Conservation (phyloP, 30 jellyfish, hydroid and myxozoan genomes). For the Aurelia aurita region DNA sequence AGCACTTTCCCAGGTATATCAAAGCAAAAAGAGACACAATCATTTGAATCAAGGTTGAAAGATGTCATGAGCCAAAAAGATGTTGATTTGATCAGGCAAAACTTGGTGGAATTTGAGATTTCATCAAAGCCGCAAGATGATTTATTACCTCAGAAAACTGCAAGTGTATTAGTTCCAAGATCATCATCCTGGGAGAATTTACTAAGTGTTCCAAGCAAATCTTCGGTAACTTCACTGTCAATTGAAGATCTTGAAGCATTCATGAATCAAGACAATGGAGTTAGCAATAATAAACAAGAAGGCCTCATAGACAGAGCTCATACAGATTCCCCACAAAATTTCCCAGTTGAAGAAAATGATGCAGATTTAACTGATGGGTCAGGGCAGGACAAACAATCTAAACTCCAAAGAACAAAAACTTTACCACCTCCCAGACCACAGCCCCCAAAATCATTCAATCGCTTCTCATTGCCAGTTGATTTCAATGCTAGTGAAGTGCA, state of each 20-base stretch:
- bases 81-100: constrained; percentile 45
- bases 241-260: constrained; percentile 59
- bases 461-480: constrained; percentile 69
- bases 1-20: background rate
- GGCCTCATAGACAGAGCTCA: too few species aligned
- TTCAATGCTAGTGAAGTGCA: constrained; percentile 33
- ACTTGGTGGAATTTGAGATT: constrained; percentile 45
- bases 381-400: background rate
- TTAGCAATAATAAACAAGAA: too few species aligned
- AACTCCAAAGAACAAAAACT: constrained; percentile 17
- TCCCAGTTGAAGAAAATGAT: too few species aligned
- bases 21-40: background rate
- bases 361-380: too few species aligned
- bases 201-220: background rate
- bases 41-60: constrained; percentile 32
- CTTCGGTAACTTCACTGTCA: constrained; percentile 49
- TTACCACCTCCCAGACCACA: constrained; percentile 71
- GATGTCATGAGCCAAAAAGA: constrained; percentile 16
- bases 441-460: constrained; percentile 51
- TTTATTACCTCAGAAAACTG: background rate
- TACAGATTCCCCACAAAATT: too few species aligned
- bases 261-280: background rate
- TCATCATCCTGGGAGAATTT: constrained; percentile 36
- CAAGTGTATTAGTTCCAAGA: background rate
- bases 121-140: constrained; percentile 16